A percentile compares a stretch with the other conserved stretches of the same genome.
Evolutionary conservation across 2,113 vertebrate genomes (phyloP).

Genomic region (Psilopsiagon aymara): DNA sequence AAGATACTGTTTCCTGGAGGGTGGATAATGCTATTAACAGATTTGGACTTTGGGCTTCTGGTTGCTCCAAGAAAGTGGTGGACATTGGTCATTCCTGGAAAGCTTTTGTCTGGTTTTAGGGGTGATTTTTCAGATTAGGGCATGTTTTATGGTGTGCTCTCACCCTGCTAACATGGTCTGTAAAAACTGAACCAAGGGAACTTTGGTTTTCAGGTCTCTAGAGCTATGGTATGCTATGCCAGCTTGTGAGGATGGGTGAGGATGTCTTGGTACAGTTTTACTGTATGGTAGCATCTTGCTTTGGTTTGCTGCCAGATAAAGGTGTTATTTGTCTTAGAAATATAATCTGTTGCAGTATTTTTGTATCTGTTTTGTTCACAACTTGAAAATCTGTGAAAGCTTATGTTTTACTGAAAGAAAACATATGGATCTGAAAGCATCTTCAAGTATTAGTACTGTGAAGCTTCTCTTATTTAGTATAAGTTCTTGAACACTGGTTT

Average conservation of each 20-base stretch:
- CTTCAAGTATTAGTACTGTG: neutral
- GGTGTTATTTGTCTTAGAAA: neutral
- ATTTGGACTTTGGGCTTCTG: neutral
- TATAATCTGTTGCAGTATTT: neutral
- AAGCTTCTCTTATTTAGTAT: neutral
- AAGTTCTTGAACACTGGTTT: neutral
- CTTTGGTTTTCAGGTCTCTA: neutral
- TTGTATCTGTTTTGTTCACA: neutral
- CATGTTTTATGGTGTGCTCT: neutral
- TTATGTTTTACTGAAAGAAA: neutral
- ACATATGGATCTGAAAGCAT: neutral
- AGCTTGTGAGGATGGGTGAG: neutral
- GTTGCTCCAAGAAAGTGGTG: neutral
- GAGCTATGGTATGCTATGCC: neutral
- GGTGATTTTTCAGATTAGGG: neutral
- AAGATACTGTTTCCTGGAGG: neutral
- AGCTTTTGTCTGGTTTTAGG: neutral
- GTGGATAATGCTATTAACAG: neutral
- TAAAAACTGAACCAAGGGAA: neutral
- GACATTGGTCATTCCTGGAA: fast-evolving
- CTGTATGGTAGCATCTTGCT: neutral
- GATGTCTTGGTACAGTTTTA: neutral
- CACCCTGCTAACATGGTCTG: neutral
- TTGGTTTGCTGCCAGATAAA: neutral
- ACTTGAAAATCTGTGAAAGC: neutral